phyloP scores from a whole-genome alignment of 2,113 vertebrate species.

The Peromyscus leucopus region DNA sequence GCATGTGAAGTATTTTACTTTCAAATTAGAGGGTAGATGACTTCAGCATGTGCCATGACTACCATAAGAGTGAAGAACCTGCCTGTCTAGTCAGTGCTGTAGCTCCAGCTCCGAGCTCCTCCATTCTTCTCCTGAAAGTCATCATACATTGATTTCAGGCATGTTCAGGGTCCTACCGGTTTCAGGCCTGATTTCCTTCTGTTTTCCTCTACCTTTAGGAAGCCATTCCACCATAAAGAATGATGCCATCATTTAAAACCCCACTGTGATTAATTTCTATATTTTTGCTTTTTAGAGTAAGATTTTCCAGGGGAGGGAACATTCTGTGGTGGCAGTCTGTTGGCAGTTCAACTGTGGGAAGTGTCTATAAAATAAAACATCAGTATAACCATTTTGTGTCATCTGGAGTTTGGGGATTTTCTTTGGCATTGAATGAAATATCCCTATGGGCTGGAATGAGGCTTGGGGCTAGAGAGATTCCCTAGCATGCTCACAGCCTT shows the following conservation, averaged over 20 bases:
- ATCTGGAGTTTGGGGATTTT: constrained; percentile 9
- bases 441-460: background rate
- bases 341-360: constrained; percentile 21
- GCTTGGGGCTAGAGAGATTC: background rate
- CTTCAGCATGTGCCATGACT: background rate
- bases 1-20: constrained; percentile 12
- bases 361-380: constrained; percentile 1
- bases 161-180: background rate
- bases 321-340: background rate
- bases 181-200: background rate
- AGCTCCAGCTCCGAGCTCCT: background rate
- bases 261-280: background rate
- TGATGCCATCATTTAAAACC: constrained; percentile 21
- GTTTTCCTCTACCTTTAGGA: constrained; percentile 29
- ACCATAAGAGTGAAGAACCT: background rate
- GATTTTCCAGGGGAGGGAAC: background rate
- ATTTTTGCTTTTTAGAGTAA: background rate
- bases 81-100: background rate
- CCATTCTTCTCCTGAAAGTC: background rate
- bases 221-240: background rate
- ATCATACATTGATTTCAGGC: background rate
- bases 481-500: background rate
- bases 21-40: background rate
- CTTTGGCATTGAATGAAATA: constrained; percentile 40
- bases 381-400: background rate